Percentiles rank a stretch among this genome's conserved stretches.
Conservation (phyloP, 2,113 vertebrate species). For the Sylvietta virens region DNA sequence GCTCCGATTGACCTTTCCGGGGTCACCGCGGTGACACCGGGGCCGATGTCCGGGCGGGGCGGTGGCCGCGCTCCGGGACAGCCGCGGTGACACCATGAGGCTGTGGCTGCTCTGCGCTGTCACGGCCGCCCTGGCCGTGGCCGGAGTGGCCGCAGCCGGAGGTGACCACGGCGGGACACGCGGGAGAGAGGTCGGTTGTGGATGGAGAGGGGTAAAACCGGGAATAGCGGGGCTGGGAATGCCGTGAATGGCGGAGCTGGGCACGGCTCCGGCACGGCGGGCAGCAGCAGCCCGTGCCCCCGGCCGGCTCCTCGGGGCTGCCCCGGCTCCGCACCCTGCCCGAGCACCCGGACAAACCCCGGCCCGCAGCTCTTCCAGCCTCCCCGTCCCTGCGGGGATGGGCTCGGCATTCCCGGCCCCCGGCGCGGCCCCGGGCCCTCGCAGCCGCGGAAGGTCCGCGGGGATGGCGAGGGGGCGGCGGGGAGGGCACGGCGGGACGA, state of each 20-base stretch:
- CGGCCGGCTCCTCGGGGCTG: not conserved
- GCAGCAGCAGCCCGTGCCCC: not conserved
- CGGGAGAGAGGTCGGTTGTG: not conserved
- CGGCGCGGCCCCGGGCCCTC: too few species aligned
- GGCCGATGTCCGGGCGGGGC: not conserved
- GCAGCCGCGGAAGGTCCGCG: too few species aligned
- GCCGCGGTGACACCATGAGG: not conserved
- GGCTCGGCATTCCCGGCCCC: not conserved
- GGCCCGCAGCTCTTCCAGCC: not conserved
- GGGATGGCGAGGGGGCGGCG: not conserved
- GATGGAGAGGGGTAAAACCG: fast-evolving
- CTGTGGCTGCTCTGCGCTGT: not conserved
- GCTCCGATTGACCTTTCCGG: fast-evolving
- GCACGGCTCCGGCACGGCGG: not conserved
- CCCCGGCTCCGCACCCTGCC: too few species aligned
- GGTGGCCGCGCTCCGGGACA: not conserved
- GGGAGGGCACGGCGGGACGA: not conserved
- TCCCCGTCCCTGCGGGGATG: fast-evolving
- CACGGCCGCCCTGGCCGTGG: not conserved
- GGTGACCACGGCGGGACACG: not conserved
- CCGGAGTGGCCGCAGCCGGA: not conserved
- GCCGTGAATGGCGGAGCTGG: not conserved
- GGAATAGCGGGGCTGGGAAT: not conserved
- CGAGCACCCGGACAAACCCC: not conserved
- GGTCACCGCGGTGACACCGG: not conserved